phyloP scores from a whole-genome alignment of 2,888 invertebrate species.

The Acleris emargana region DNA sequence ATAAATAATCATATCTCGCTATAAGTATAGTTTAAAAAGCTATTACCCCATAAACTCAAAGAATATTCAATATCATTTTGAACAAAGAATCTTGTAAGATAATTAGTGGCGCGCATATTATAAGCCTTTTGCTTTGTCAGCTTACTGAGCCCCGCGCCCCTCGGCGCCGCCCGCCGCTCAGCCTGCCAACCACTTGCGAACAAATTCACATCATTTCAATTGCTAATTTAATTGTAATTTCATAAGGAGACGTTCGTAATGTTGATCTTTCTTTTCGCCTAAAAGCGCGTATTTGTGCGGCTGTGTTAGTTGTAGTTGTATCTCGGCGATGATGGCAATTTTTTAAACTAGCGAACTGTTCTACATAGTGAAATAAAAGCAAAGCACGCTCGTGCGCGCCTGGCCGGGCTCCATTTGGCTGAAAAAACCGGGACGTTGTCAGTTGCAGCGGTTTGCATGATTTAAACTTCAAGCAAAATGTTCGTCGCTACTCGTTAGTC shows the following conservation, averaged over 20 bases:
- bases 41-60: no score
- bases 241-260: no score
- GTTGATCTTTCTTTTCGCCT: no score
- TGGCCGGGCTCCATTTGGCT: not conserved
- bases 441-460: constrained; percentile 7
- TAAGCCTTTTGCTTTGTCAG: not conserved
- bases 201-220: not conserved
- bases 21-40: no score
- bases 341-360: no score
- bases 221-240: constrained; percentile 2
- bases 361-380: no score
- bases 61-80: no score
- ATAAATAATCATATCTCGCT: no score
- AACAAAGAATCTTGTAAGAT: not conserved
- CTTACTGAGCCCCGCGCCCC: constrained; percentile 1
- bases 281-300: no score
- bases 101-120: constrained; percentile 1
- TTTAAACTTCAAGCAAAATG: not conserved
- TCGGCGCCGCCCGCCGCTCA: not conserved
- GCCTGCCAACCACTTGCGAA: constrained; percentile 3
- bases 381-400: no score
- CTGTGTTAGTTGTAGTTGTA: no score
- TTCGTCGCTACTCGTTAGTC: not conserved
- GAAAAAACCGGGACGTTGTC: constrained; percentile 2
- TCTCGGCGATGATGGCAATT: no score